These are phyloP conservation scores for Parochlus steinenii DNA, from an alignment of 2,888 invertebrate genomes.

Conservation along the genomic window DNA sequence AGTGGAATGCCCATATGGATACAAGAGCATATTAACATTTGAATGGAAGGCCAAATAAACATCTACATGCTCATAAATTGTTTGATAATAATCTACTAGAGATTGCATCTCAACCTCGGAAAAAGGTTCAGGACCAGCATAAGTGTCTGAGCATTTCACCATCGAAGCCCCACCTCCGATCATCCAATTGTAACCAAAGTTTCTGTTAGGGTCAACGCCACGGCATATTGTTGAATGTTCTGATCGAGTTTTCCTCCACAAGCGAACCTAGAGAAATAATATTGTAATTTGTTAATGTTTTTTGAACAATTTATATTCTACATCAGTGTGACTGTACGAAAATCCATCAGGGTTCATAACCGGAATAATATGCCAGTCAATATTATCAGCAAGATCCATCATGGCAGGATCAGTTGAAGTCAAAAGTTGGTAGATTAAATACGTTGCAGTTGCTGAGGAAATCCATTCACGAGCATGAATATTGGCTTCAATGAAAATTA, in stretches of 20 bases:
- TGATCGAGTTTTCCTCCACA: slow-evolving; percentile 40
- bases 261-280: slow-evolving; percentile 29
- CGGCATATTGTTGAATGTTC: not conserved
- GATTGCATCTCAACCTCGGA: slow-evolving; percentile 39
- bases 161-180: slow-evolving; percentile 25
- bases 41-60: slow-evolving; percentile 28
- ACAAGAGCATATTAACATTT: slow-evolving; percentile 36
- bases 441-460: slow-evolving; percentile 49
- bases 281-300: slow-evolving; percentile 2
- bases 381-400: slow-evolving; percentile 40
- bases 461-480: slow-evolving; percentile 58
- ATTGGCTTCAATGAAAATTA: slow-evolving; percentile 46
- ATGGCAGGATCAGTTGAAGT: slow-evolving; percentile 38
- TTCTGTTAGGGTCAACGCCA: slow-evolving; percentile 41
- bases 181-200: slow-evolving; percentile 37
- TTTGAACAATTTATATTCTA: slow-evolving; percentile 16
- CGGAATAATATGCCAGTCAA: slow-evolving; percentile 62
- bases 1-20: slow-evolving; percentile 34
- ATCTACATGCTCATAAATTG: slow-evolving; percentile 16
- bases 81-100: slow-evolving; percentile 26
- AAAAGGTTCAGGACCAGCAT: slow-evolving; percentile 33
- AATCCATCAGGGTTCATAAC: slow-evolving; percentile 61
- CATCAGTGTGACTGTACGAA: slow-evolving; percentile 38
- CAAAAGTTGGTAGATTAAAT: slow-evolving; percentile 52
- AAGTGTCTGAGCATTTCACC: slow-evolving; percentile 34